A percentile compares a stretch with the other conserved stretches of the same genome.
phyloP scores from a whole-genome alignment of 2,797 vertebrate genomes.

The Fundulus diaphanus region DNA sequence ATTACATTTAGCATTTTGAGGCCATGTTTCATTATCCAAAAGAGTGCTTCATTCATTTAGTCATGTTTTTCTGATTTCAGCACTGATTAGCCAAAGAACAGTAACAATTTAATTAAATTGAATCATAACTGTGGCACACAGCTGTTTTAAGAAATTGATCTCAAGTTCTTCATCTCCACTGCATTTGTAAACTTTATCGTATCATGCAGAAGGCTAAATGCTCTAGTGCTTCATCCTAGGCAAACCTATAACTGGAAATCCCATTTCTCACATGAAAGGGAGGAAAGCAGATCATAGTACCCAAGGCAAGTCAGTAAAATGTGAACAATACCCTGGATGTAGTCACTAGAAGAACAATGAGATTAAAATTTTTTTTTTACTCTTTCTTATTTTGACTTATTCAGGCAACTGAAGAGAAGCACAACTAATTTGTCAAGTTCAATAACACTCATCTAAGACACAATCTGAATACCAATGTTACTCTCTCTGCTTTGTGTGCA shows the following conservation, averaged over 20 bases:
- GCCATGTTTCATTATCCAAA: conserved; percentile 23
- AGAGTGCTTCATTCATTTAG: conserved; percentile 24
- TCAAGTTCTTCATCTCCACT: neutral
- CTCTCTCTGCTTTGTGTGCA: neutral
- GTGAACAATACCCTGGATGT: too few species aligned
- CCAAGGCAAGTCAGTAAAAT: too few species aligned
- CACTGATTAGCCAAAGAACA: conserved; percentile 31
- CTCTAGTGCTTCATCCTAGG: conserved; percentile 8
- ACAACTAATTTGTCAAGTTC: neutral
- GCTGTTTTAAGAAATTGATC: conserved; percentile 26
- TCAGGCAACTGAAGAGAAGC: neutral
- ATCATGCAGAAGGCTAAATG: neutral
- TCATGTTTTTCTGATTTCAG: conserved; percentile 12
- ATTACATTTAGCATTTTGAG: conserved; percentile 44
- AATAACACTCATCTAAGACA: neutral
- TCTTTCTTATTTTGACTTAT: neutral
- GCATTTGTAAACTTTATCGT: conserved; percentile 12
- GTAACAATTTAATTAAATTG: conserved; percentile 28
- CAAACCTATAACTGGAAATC: conserved; percentile 1
- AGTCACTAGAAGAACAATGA: too few species aligned
- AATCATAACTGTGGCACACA: conserved; percentile 27
- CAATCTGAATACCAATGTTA: neutral
- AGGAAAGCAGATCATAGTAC: neutral
- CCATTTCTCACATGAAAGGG: conserved; percentile 17
- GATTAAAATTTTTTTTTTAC: neutral